Base-by-base conservation (phyloP, 2,797 vertebrate genomes). In the Xiphophorus birchmanni region DNA sequence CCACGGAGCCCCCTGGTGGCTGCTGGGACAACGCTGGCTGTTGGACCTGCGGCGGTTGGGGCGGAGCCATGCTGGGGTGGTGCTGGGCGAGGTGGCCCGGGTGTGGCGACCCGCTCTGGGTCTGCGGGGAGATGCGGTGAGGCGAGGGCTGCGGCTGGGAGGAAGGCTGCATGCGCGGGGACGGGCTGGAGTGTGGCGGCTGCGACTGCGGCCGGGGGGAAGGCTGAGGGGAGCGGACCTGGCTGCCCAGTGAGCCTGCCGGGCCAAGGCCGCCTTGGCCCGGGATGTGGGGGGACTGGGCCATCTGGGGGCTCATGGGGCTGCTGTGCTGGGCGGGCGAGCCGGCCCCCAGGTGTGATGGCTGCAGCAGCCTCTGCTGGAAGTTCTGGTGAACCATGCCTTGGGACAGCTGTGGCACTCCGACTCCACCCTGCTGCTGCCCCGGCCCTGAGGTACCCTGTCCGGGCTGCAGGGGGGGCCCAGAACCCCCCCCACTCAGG, bases 211-310 rank as follows among this genome's bases (percentile, higher is more conserved):
- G 99, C 79, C 98, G 96, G 0, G 98, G 98, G 6, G 98, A 97
- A 0, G 98, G 98, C 93, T 99, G 98, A 0, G 98, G 98, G 40
- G 98, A 99, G 65, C 98, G 95, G 88, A 99, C 98, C 96, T 99
- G 98, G 92, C 96, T 99, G 95, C 97, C 97, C 84, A 99, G 96
- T 0, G 98, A 97, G 85, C 97, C 92, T 84, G 93, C 96, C 86
- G 95, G 96, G 91, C 73, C 97, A 0, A 93, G 91, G 11, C 91
- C 92, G 6, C 90, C 97, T 91, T 99, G 98, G 91, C 97, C 97
- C 93, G 98, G 97, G 6, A 98, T 97, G 84, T 98, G 98, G 78
- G 98, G 97, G 52, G 98, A 97, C 84, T 97, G 97, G 35, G 95
- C 95, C 93, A 96, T 92, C 81, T 96, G 96, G 77, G 98, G 98